Evolutionary conservation across 64 coral and sea anemone genomes (phyloP), one percentile per base, ranked within the genome.

Genomic region (Dendrophyllia cribrosa): DNA sequence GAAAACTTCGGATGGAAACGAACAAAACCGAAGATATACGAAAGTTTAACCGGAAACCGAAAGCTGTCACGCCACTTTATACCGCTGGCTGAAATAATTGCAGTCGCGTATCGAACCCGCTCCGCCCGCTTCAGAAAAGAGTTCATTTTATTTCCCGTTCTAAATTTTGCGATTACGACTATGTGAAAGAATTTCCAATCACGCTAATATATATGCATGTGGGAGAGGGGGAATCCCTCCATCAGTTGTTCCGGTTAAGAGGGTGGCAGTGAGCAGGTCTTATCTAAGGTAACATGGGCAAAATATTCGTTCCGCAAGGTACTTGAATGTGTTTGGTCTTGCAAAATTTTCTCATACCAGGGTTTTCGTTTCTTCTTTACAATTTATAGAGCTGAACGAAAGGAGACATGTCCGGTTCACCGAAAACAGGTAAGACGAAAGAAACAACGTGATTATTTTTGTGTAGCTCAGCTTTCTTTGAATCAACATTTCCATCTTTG

Each of bases 91-190:
- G 0, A 23, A 7, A 24, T 64, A 19, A n/a, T 43, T 66, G 60
- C 62, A 25, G 60, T 46, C 16, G 49, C 79, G 49, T n/a, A 1
- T 67, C 3, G 9, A 17, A 34, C 59, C 60, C 61, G 23, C 55
- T 43, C 46, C 62, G 43, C 80, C 80, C 62, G 62, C 20, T 10
- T 83, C 6, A 5, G n/a, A 46, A 17, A 9, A 50, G 0, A 4
- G 6, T 4, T 51, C 16, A 50, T 44, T 17, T 75, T 13, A 75
- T 20, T 75, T 75, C 72, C 19, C 45, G 80, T 84, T 66, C 80
- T 84, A 84, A 84, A 68, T 84, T 67, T 84, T 84, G 59, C 19
- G 2, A 84, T 84, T 84, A 84, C 80, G 80, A 67, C 20, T 67
- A 5, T 51, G 62, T 67, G n/a, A 3, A 66, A 84, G 80, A 84